Conservation (phyloP, 2,113 vertebrate species). For the Galemys pyrenaicus region DNA sequence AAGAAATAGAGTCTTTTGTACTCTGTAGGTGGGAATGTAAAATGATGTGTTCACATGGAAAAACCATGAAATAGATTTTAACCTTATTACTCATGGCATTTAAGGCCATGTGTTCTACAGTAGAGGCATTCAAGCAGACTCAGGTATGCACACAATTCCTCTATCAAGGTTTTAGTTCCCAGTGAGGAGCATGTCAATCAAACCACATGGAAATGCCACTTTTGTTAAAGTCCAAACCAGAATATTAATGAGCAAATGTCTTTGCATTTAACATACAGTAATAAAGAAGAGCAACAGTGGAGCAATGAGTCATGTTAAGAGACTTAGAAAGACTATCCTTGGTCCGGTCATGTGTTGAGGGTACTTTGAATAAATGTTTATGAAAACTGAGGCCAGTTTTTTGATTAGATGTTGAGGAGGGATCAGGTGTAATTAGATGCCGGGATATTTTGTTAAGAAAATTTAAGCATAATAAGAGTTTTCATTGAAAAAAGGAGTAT, state of each 20-base stretch:
- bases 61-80: not conserved
- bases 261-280: not conserved
- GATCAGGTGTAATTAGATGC: no score
- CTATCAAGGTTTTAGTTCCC: not conserved
- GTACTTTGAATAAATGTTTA: not conserved
- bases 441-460: not conserved
- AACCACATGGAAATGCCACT: not conserved
- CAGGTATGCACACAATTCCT: not conserved
- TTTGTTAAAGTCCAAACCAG: not conserved
- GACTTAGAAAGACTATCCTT: rapidly evolving
- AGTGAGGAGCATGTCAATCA: not conserved
- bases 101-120: not conserved
- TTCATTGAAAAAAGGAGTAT: not conserved
- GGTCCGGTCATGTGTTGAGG: not conserved
- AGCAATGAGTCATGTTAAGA: not conserved
- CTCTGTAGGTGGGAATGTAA: no score
- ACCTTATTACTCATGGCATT: not conserved
- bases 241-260: not conserved
- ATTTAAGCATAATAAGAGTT: not conserved
- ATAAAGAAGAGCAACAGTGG: not conserved
- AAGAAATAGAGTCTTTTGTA: no score
- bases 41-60: not conserved
- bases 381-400: not conserved
- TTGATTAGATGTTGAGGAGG: not conserved
- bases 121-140: no score